Evolutionary conservation across 2,888 invertebrate species (phyloP).

Genomic region (Calliopum simillimum): DNA sequence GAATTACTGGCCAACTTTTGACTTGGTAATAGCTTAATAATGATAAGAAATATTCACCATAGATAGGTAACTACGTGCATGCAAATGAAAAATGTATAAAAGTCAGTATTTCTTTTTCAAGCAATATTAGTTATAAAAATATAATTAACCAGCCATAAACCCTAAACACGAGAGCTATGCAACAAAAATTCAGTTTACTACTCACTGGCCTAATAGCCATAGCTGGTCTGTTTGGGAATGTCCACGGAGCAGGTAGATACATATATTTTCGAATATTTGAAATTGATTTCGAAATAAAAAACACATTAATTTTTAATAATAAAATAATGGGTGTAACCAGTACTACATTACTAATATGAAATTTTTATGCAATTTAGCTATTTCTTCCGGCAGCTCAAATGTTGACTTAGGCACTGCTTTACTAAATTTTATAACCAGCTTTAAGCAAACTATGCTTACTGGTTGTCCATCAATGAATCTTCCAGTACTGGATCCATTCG

Average conservation of each 20-base stretch:
- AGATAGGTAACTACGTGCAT: no score
- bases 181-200: not conserved
- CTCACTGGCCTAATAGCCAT: not conserved
- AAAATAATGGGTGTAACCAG: no score
- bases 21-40: no score
- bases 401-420: constrained; percentile 48
- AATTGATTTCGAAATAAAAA: no score
- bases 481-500: constrained; percentile 52
- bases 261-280: no score
- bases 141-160: not conserved
- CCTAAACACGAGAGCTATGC: not conserved
- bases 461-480: constrained; percentile 50
- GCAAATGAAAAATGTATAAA: no score
- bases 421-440: constrained; percentile 43
- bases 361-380: not conserved
- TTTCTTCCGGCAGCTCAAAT: not conserved
- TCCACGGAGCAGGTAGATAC: not conserved
- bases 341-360: no score
- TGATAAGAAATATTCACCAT: no score
- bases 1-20: no score
- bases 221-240: not conserved
- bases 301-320: no score
- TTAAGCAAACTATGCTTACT: constrained; percentile 54
- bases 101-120: no score
- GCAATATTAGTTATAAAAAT: not conserved